Conservation (phyloP, 2,797 vertebrate species). For the Chiroxiphia lanceolata region DNA sequence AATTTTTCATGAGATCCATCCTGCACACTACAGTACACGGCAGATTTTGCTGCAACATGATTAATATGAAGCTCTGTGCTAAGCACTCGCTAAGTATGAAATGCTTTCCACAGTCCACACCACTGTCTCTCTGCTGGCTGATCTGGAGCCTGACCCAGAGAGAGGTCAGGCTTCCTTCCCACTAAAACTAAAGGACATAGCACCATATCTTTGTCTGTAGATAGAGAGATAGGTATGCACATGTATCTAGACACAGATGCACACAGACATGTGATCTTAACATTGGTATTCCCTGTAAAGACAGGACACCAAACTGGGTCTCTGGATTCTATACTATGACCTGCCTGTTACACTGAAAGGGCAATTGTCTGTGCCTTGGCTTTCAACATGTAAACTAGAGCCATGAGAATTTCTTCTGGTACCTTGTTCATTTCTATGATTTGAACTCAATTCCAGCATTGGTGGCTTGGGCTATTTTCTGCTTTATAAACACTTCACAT, state of each 20-base stretch:
- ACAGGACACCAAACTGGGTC: neutral
- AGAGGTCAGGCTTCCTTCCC: neutral
- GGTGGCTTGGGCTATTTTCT: neutral
- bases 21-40: neutral
- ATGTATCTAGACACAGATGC: neutral
- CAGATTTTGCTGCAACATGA: neutral
- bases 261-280: neutral
- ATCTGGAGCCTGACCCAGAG: neutral
- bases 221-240: rapidly evolving
- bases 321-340: neutral
- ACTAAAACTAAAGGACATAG: neutral
- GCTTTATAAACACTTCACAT: neutral
- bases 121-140: neutral
- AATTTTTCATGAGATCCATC: slow-evolving; percentile 7
- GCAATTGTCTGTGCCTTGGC: neutral
- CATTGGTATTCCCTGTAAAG: neutral
- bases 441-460: neutral
- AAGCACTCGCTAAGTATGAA: neutral
- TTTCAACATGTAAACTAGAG: neutral
- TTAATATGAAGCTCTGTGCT: neutral
- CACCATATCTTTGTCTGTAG: too few species aligned
- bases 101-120: neutral
- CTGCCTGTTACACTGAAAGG: neutral
- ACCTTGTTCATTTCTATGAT: neutral
- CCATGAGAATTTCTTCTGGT: neutral